Percentiles rank a stretch among this genome's conserved stretches.
Evolutionary conservation across 1,140 invertebrate species (phyloP).

Genomic region (Caenorhabditis remanei): DNA sequence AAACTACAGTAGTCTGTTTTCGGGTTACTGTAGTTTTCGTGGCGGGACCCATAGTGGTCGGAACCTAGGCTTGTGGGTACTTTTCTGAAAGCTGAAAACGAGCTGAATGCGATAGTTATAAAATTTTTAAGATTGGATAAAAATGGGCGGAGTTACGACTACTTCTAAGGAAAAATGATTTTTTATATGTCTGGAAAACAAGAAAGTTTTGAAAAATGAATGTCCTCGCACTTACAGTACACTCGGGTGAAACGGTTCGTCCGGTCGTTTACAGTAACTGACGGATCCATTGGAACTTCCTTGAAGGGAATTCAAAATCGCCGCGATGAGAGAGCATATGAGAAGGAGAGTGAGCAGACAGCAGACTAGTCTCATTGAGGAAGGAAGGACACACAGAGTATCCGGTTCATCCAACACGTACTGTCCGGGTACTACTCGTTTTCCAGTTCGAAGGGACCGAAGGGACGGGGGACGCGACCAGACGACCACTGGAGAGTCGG

Average conservation of each 20-base stretch:
- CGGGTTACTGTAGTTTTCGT: too few species aligned
- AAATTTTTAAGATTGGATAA: neutral
- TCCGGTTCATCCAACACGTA: constrained; percentile 42
- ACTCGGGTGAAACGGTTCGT: constrained; percentile 10
- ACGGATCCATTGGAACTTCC: constrained; percentile 27
- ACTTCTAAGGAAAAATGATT: too few species aligned
- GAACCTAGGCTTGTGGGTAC: too few species aligned
- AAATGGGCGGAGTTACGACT: too few species aligned
- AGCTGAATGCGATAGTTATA: neutral
- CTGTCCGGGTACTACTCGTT: constrained; percentile 9
- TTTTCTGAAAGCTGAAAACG: too few species aligned
- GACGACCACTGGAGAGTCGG: constrained; percentile 26
- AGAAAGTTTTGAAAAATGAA: neutral
- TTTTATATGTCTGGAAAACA: too few species aligned
- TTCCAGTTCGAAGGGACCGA: constrained; percentile 9
- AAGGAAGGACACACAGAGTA: constrained; percentile 10
- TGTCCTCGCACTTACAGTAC: neutral
- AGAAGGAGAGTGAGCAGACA: constrained; percentile 18
- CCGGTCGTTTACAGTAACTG: constrained; percentile 25
- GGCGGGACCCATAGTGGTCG: too few species aligned
- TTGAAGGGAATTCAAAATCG: constrained; percentile 25
- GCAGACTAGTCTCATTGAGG: constrained; percentile 15
- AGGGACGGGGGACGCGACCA: constrained; percentile 40
- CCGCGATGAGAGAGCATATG: constrained; percentile 16
- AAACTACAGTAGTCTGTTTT: neutral